A percentile compares a stretch with the other conserved stretches of the same genome.
These are phyloP conservation scores for Neuroterus valhalla DNA, from an alignment of 1,140 invertebrate species.

Conservation along the genomic window DNA sequence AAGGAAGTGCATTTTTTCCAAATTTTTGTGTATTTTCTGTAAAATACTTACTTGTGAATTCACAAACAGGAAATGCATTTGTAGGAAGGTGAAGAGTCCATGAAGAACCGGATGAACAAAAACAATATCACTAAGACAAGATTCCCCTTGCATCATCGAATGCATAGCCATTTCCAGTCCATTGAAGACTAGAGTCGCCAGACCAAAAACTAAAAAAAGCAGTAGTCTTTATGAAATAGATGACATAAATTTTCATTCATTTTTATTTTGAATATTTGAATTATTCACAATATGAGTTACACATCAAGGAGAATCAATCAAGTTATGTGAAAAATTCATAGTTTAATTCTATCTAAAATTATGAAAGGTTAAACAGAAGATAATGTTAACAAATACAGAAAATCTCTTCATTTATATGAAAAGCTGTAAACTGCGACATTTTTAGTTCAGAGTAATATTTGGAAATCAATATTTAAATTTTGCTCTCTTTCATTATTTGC, in stretches of 20 bases:
- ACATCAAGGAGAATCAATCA: no score
- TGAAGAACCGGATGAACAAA: constrained; percentile 81
- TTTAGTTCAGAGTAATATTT: no score
- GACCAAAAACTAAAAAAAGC: constrained; percentile 77
- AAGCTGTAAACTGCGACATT: no score
- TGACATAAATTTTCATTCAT: neutral
- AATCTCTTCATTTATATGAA: no score
- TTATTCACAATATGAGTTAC: no score
- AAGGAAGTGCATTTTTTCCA: no score
- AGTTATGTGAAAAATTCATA: no score
- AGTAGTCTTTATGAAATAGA: neutral
- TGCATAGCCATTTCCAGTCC: constrained; percentile 81
- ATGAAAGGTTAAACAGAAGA: no score
- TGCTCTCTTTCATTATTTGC: neutral
- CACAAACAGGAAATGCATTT: constrained; percentile 83
- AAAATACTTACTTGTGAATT: constrained; percentile 79
- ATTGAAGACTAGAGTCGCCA: constrained; percentile 81
- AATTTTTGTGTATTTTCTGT: neutral
- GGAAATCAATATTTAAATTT: constrained; percentile 12
- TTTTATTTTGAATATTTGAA: no score
- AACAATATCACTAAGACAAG: constrained; percentile 77
- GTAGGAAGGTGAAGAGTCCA: constrained; percentile 82
- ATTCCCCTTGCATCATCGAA: constrained; percentile 77
- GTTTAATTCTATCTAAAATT: no score
- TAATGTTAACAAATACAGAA: no score